Base-by-base conservation (phyloP, 2,797 vertebrate genomes). In the Melanogrammus aeglefinus region DNA sequence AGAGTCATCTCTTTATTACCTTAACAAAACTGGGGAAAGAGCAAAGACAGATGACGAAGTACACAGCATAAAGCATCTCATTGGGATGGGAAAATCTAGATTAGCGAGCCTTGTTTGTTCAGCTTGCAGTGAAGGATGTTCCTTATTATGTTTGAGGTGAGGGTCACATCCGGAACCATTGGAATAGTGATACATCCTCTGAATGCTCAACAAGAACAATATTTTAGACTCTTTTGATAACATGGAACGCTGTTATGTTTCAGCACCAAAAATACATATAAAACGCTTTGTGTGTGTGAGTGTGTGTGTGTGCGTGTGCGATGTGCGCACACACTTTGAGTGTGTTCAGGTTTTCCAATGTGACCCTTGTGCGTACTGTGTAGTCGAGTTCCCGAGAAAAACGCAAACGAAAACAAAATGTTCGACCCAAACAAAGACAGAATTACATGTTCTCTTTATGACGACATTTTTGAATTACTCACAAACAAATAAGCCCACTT, bases 111-210 rank as follows among this genome's bases (percentile, higher is more conserved):
- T 39, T 85, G 79, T 92, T 91, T 82, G 84, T 69, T 81, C 90
- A 92, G 89, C 41, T 91, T 90, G 41, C 36, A 35, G 27, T 73
- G 5, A 79, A 79, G 76, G 80, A 83, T 74, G 77, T 87, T 81
- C 70, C 70, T 69, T 29, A 72, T 74, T 70, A 44, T 73, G 39
- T 78, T 74, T 70, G 80, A 16, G 33, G 82, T 57, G 1, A 57
- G 51, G 51, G 6, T 57, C 1, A 85, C 84, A 75, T 84, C 3
- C 2, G 1, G 51, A 31, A 76, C 4, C 1, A 73, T 51, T 35
- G 0, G 16, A 2, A 14, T 74, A 35, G n/a, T 4, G 63, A 38
- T 10, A 79, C 77, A 75, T 76, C 35, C 73, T 38, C 36, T 14
- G 14, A 18, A 57, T n/a, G 47, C 47, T 57, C 12, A 16, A 51